Evolutionary conservation across 2,888 invertebrate species (phyloP).

Genomic region (Baronia brevicornis): DNA sequence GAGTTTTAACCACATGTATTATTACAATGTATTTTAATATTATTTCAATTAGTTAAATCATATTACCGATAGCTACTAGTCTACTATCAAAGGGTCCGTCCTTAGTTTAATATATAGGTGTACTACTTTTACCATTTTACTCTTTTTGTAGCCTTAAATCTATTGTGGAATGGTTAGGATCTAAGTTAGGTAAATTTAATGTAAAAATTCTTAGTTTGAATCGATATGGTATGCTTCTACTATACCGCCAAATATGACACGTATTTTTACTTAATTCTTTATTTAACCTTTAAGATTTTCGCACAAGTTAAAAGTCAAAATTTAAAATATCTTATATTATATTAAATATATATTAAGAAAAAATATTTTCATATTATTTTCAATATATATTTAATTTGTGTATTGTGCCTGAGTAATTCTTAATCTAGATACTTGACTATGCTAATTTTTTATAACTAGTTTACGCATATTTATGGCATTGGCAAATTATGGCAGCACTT

Average conservation of each 20-base stretch:
- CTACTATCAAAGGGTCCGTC: slow-evolving; percentile 33
- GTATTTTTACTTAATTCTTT: no score
- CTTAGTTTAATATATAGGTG: slow-evolving; percentile 26
- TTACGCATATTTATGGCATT: no score
- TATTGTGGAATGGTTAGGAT: slow-evolving; percentile 25
- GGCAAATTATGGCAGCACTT: no score
- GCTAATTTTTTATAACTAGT: no score
- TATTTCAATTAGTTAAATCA: slow-evolving; percentile 14
- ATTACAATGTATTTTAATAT: slow-evolving; percentile 13
- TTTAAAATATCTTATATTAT: no score
- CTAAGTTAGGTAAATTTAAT: slow-evolving; percentile 9
- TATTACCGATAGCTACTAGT: slow-evolving; percentile 24
- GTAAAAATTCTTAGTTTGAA: slow-evolving; percentile 6
- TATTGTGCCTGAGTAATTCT: slow-evolving; percentile 1
- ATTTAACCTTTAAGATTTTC: no score
- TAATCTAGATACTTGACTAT: no score
- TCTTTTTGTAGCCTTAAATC: slow-evolving; percentile 25
- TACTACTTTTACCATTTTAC: slow-evolving; percentile 24
- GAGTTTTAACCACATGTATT: no score
- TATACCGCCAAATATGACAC: not conserved
- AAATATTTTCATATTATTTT: no score
- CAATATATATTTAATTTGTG: slow-evolving; percentile 4
- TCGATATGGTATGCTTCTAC: slow-evolving; percentile 5
- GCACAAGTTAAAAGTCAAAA: no score
- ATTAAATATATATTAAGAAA: no score